Evolutionary conservation across 2,113 vertebrate species (phyloP).

Genomic region (Galbula dea): DNA sequence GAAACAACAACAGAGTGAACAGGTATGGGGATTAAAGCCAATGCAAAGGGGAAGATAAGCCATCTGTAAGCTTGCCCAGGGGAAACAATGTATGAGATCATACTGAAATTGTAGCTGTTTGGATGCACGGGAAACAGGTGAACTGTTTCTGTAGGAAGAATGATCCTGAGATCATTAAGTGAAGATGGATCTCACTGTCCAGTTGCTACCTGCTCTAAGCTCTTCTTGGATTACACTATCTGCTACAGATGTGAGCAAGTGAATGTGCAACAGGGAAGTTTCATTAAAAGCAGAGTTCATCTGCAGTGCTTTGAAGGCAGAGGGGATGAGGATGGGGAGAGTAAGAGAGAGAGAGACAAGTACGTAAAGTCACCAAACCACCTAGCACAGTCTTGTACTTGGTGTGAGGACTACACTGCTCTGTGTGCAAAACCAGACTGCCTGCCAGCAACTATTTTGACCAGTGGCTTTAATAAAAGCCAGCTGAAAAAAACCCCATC

Average conservation of each 20-base stretch:
- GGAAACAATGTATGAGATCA: slow-evolving; percentile 44
- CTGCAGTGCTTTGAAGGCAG: not conserved
- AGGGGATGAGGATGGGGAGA: not conserved
- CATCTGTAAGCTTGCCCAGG: slow-evolving; percentile 35
- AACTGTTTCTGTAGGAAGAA: slow-evolving; percentile 30
- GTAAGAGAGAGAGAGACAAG: not conserved
- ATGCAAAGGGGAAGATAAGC: slow-evolving; percentile 22
- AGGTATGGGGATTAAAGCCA: slow-evolving; percentile 46
- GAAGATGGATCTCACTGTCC: not conserved
- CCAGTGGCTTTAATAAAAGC: not conserved
- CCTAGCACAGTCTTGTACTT: not conserved
- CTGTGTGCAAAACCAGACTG: not conserved
- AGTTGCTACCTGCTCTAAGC: slow-evolving; percentile 6
- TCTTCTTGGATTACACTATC: not conserved
- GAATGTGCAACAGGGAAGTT: not conserved
- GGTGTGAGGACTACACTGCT: not conserved
- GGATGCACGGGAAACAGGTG: slow-evolving; percentile 22
- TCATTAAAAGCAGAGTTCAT: not conserved
- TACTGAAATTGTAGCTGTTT: slow-evolving; percentile 42
- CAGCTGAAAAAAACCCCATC: not conserved
- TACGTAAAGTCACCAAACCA: not conserved
- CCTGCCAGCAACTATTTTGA: not conserved
- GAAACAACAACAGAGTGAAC: not conserved
- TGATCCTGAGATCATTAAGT: not conserved
- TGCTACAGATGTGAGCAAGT: not conserved